Percentiles rank a stretch among this genome's conserved stretches.
Conservation (phyloP, 2,797 vertebrate species). For the Leptatherina wallacei region DNA sequence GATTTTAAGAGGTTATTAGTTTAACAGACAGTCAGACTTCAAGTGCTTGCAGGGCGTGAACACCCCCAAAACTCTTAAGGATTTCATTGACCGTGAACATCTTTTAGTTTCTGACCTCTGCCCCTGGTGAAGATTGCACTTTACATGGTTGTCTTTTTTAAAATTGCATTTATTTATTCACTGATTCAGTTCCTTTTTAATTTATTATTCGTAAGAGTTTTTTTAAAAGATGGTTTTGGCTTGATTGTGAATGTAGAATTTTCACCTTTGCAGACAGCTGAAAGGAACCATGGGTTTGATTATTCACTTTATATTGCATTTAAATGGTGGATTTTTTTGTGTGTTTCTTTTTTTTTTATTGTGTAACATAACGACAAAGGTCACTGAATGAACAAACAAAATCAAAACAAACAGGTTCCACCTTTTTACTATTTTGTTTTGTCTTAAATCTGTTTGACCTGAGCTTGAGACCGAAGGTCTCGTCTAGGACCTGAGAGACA, state of each 20-base stretch:
- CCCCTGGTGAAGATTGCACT: slow-evolving; percentile 79
- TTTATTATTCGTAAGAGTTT: slow-evolving; percentile 74
- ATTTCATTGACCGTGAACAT: slow-evolving; percentile 40
- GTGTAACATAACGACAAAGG: slow-evolving; percentile 49
- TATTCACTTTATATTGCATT: slow-evolving; percentile 61
- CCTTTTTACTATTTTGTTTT: slow-evolving; percentile 54
- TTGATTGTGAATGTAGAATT: slow-evolving; percentile 57
- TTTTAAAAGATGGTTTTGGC: slow-evolving; percentile 59
- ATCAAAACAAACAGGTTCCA: slow-evolving; percentile 66
- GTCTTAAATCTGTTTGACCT: slow-evolving; percentile 54
- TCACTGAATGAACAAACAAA: slow-evolving; percentile 54
- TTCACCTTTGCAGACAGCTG: slow-evolving; percentile 30
- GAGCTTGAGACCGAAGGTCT: slow-evolving; percentile 51
- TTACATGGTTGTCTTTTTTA: slow-evolving; percentile 75
- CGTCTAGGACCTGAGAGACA: slow-evolving; percentile 56
- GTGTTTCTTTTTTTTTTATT: slow-evolving; percentile 40
- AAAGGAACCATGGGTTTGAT: slow-evolving; percentile 52
- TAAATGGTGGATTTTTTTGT: slow-evolving; percentile 34
- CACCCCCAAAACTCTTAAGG: slow-evolving; percentile 34
- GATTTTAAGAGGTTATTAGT: slow-evolving; percentile 36
- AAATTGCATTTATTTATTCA: slow-evolving; percentile 75
- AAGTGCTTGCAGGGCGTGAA: slow-evolving; percentile 38
- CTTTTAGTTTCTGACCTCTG: slow-evolving; percentile 64
- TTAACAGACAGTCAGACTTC: slow-evolving; percentile 23
- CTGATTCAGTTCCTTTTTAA: slow-evolving; percentile 74